Conservation (phyloP, 2,888 invertebrate species). For the Pasiphila rectangulata region DNA sequence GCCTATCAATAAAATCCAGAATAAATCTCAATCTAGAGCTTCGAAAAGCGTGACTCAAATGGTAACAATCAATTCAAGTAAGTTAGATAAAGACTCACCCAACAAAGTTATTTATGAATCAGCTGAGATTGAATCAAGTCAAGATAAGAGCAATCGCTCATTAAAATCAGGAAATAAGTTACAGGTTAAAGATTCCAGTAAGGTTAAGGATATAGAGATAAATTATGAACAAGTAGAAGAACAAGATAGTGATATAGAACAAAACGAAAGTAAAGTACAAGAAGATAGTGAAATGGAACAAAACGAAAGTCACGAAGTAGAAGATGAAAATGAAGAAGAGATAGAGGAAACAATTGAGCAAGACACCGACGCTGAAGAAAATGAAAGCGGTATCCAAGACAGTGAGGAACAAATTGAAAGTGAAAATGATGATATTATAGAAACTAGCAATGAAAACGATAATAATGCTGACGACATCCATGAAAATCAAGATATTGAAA, state of each 20-base stretch:
- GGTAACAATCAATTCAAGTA: constrained; percentile 8
- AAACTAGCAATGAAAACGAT: no score
- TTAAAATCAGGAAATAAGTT: constrained; percentile 4
- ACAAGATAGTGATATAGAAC: no score
- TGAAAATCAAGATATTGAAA: no score
- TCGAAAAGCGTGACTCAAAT: constrained; percentile 8
- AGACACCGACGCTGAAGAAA: no score
- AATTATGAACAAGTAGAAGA: neutral
- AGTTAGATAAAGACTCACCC: neutral
- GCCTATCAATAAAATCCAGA: no score
- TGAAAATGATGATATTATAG: no score
- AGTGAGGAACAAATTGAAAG: constrained; percentile 17
- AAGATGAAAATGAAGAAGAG: constrained; percentile 4
- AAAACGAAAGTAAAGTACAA: neutral
- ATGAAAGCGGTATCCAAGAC: no score
- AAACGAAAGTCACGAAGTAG: constrained; percentile 4
- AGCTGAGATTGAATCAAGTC: constrained; percentile 3
- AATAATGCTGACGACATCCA: no score
- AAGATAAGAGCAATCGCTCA: constrained; percentile 1
- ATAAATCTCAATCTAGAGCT: neutral
- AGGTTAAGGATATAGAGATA: neutral
- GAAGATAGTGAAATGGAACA: constrained; percentile 14
- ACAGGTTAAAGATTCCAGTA: neutral
- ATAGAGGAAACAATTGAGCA: no score
- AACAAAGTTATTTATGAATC: constrained; percentile 16